Evolutionary conservation across 92 coral and sea anemone genomes (phyloP), one percentile per base, ranked within the genome.

Genomic region (Blastomussa wellsi): DNA sequence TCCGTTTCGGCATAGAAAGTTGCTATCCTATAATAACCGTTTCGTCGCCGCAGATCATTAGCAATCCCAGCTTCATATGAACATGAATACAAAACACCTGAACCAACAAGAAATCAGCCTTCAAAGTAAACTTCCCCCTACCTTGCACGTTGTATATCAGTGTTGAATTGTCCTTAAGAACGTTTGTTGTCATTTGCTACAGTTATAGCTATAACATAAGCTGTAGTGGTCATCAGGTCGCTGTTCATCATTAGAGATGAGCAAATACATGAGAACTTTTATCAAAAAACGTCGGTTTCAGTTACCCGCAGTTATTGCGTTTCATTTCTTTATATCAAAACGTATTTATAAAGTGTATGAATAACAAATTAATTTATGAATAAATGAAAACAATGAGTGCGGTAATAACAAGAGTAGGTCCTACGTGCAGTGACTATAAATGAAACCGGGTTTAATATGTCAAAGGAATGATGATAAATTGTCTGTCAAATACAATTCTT

Each of bases 381-480:
- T 53, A 53, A 0, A 22, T 53, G 24, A 1, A 17, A 17, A 53
- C 60, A 53, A 17, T 11, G 28, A 57, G 10, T 57, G n/a, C n/a
- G n/a, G n/a, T n/a, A 5, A 7, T 12, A n/a, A n/a, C 29, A 7
- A 60, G 9, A 26, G 7, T 4, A 51, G 20, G 1, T 51, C 16
- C 15, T 20, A 60, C n/a, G 67, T 60, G 67, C 10, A 60, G 67
- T 60, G 67, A 60, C 33, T 60, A 60, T 26, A 60, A 24, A 59
- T 59, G 66, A 59, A 24, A 59, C 3, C 12, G 29, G 66, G 5
- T 60, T 60, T 26, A 60, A 60, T n/a, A 60, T n/a, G 67, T 33
- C 19, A 41, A 12, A 44, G 10, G 51, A 72, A 8, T 72, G 53
- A 72, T 72, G 78, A 74, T 59, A 74, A 74, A 74, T 74, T 44